These are phyloP conservation scores for Agrypnus murinus DNA, from an alignment of 2,888 invertebrate species.

Conservation along the genomic window DNA sequence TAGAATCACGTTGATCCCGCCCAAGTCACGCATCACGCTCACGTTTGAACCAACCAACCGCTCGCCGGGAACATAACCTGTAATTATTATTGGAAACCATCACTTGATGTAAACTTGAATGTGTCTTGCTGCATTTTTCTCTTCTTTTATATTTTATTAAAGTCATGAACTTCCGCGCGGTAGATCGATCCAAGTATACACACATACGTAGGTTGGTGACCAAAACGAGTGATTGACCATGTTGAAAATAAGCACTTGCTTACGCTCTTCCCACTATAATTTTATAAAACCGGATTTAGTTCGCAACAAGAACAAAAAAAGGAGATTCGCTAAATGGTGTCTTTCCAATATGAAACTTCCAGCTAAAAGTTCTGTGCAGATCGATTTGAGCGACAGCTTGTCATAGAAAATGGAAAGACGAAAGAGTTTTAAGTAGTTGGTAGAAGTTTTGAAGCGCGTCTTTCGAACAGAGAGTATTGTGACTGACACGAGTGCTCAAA, in stretches of 20 bases:
- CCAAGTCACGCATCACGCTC: slow-evolving; percentile 69
- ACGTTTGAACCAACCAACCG: slow-evolving; percentile 68
- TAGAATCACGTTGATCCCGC: slow-evolving; percentile 66
- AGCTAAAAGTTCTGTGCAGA: slow-evolving; percentile 61
- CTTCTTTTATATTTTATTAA: slow-evolving; percentile 30
- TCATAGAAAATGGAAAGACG: slow-evolving; percentile 70
- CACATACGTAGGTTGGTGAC: neutral
- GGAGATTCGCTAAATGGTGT: slow-evolving; percentile 64
- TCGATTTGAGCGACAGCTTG: slow-evolving; percentile 71
- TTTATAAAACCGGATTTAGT: slow-evolving; percentile 20
- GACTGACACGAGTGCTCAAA: slow-evolving; percentile 63
- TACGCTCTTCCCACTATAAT: neutral
- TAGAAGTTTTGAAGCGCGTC: slow-evolving; percentile 69
- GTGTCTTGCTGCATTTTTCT: slow-evolving; percentile 41
- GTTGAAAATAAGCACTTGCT: neutral
- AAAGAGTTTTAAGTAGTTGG: slow-evolving; percentile 72
- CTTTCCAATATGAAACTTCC: slow-evolving; percentile 65
- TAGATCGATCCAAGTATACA: slow-evolving; percentile 1
- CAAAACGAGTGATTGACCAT: too few species aligned
- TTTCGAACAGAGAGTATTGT: slow-evolving; percentile 67
- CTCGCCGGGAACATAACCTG: slow-evolving; percentile 65
- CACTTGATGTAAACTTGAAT: slow-evolving; percentile 58
- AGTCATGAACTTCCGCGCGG: slow-evolving; percentile 19
- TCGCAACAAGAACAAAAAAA: slow-evolving; percentile 28
- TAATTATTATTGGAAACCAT: slow-evolving; percentile 69